These are phyloP conservation scores for Xerus inauris DNA, from an alignment of 2,113 vertebrate species.

Conservation along the genomic window DNA sequence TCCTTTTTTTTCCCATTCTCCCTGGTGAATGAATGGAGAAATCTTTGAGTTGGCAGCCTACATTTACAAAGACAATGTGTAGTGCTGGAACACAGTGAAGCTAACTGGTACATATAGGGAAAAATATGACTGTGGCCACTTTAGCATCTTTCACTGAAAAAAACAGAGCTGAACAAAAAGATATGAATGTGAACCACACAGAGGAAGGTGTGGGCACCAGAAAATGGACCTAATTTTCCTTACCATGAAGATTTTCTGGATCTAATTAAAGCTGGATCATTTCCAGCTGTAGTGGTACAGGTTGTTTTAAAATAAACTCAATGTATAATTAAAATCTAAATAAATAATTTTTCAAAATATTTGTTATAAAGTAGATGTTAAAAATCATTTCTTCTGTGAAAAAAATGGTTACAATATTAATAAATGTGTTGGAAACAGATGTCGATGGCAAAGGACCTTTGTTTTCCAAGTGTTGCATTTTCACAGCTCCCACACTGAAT, in stretches of 20 bases:
- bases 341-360: conserved; percentile 77
- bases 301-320: conserved; percentile 71
- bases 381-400: conserved; percentile 42
- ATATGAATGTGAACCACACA: conserved; percentile 65
- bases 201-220: neutral
- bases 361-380: conserved; percentile 58
- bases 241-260: conserved; percentile 15
- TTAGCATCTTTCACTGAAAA: conserved; percentile 7
- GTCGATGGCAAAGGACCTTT: conserved; percentile 29
- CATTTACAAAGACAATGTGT: conserved; percentile 37
- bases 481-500: neutral
- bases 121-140: neutral
- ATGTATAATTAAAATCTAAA: conserved; percentile 75
- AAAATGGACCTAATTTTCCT: neutral
- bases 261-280: conserved; percentile 69
- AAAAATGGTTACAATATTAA: conserved; percentile 55
- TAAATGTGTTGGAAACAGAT: neutral
- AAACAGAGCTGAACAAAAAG: neutral
- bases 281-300: conserved; percentile 65
- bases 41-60: conserved; percentile 14
- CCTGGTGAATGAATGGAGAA: neutral
- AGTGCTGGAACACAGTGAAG: conserved; percentile 6
- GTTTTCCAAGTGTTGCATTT: conserved; percentile 24
- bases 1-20: neutral
- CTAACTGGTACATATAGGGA: conserved; percentile 31